Base-by-base conservation (phyloP, 2,888 invertebrate species). In the Oligia strigilis region DNA sequence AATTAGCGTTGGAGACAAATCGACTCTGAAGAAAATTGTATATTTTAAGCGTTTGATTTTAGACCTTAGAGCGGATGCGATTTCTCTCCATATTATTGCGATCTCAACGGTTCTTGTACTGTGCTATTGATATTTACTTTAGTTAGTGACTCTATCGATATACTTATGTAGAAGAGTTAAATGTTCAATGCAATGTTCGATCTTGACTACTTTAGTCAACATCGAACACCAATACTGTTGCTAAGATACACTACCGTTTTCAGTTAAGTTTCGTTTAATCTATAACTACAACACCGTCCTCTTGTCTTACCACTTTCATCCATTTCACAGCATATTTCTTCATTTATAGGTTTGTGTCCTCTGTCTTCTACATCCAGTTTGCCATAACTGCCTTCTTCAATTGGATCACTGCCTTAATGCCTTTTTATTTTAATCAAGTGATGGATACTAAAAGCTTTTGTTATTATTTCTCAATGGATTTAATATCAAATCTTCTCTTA, bases 1-100 rank as follows among this genome's bases (percentile, higher is more conserved):
- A 72, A 72, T 82, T 72, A 75, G 58, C 43, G 49, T 60, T 65
- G 75, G 65, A 60, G 72, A 67, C 71, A 58, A 72, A 75, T 65
- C 14, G 46, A 29, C 17, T 52, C 14, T 0, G 23, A 58, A 52
- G 60, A 46, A 62, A 75, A 46, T 46, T 84, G 17, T 29, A 19
- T 23, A 52, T 78, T 52, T 58, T n/a, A 40, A 49, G 29, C n/a
- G 65, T 69, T 52, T 40, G 40, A 52, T 65, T 70, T n/a, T 11
- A 62, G n/a, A 43, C 66, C 1, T 62, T 40, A 46, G 40, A 14
- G 19, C n/a, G 64, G 19, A 40, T 40, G 13, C 40, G n/a, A 71
- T 43, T 72, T 66, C 2, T 66, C 66, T 46, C 5, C 8, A 6
- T 29, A 52, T 6, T 46, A n/a, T 70, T 29, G 4, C 19, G 6